Percentiles rank a stretch among this genome's conserved stretches.
phyloP scores from a whole-genome alignment of 2,113 vertebrate genomes.

The Phrynosoma platyrhinos region DNA sequence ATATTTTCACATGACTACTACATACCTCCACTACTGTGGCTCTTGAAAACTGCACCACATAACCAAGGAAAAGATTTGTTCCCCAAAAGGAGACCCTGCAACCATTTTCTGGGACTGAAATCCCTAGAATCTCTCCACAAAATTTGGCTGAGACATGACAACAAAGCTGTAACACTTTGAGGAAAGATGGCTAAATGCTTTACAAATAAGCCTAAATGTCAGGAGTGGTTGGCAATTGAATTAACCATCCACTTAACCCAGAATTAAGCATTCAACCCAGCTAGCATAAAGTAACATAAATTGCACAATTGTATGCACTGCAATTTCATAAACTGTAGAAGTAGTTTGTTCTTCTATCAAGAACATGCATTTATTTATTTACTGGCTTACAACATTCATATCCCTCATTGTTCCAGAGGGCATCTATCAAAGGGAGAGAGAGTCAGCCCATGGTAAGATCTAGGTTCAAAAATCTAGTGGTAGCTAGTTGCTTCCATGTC shows the following conservation, averaged over 20 bases:
- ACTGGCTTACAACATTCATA: too few relatives aligned
- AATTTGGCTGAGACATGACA: too few relatives aligned
- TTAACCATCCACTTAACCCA: not conserved
- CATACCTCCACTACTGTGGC: not conserved
- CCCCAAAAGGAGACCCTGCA: too few relatives aligned
- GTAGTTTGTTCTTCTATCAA: not conserved
- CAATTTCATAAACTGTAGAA: not conserved
- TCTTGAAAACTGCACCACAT: not conserved
- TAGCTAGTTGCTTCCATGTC: too few relatives aligned
- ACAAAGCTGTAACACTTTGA: too few relatives aligned
- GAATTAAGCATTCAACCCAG: not conserved
- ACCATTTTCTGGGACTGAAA: too few relatives aligned
- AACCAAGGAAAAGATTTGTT: too few relatives aligned
- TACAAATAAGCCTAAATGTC: not conserved
- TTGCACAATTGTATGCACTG: not conserved
- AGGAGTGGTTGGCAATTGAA: not conserved
- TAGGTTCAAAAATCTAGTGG: too few relatives aligned
- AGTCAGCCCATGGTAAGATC: too few relatives aligned
- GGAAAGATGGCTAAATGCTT: not conserved
- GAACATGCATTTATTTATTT: not conserved
- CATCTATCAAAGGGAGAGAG: too few relatives aligned
- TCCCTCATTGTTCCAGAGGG: too few relatives aligned
- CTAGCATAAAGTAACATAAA: not conserved
- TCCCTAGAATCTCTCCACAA: too few relatives aligned
- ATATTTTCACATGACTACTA: not conserved